Evolutionary conservation across 2,113 vertebrate species (phyloP).

Genomic region (Dendrocopos noguchii): DNA sequence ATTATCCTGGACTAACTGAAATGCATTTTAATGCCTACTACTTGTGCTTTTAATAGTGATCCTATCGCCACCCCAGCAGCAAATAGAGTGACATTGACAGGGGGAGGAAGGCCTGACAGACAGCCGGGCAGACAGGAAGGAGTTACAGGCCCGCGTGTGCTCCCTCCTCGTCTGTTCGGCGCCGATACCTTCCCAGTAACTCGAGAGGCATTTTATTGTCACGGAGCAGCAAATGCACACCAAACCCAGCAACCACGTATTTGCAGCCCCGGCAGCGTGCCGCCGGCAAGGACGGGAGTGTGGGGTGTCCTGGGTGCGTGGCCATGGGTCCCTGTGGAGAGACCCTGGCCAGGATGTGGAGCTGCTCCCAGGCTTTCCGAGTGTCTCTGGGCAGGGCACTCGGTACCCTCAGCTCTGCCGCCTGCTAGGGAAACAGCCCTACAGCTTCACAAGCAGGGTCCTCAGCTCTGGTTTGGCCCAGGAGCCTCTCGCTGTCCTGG

Average conservation of each 20-base stretch:
- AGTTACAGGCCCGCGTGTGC: slow-evolving; percentile 33
- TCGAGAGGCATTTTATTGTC: slow-evolving; percentile 41
- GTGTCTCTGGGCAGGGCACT: neutral
- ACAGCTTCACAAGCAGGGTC: neutral
- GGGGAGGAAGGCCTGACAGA: slow-evolving; percentile 47
- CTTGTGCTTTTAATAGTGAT: slow-evolving; percentile 72
- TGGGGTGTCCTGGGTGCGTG: rapidly evolving
- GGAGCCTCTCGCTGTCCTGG: neutral
- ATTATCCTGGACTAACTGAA: slow-evolving; percentile 80
- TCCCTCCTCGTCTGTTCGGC: slow-evolving; percentile 28
- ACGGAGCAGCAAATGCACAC: neutral
- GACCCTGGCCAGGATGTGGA: neutral
- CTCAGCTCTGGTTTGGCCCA: rapidly evolving
- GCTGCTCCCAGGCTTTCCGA: neutral
- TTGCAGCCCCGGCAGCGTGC: neutral
- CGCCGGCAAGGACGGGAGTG: neutral
- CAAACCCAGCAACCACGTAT: neutral
- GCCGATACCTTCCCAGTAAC: slow-evolving; percentile 58
- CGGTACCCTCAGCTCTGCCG: neutral
- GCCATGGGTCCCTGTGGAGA: neutral
- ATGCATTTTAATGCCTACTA: slow-evolving; percentile 78
- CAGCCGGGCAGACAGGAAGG: slow-evolving; percentile 61
- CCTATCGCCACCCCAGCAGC: slow-evolving; percentile 56
- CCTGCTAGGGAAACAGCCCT: rapidly evolving
- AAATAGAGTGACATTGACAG: slow-evolving; percentile 43